Percentiles rank a stretch among this genome's conserved stretches.
These are phyloP conservation scores for Peromyscus maniculatus DNA, from an alignment of 2,113 vertebrate genomes.

Conservation along the genomic window DNA sequence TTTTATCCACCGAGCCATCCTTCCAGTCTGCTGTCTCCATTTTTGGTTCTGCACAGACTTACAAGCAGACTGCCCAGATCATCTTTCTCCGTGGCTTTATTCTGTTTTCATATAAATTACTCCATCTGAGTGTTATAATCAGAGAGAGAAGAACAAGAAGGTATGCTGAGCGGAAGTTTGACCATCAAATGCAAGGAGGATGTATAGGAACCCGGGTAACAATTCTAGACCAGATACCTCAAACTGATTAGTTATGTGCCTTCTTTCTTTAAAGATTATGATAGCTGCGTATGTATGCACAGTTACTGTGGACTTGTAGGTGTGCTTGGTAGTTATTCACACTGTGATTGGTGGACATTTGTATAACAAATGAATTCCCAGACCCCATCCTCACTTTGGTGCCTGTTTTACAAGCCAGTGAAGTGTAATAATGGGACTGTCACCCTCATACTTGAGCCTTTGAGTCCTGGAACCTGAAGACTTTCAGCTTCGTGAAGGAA, in stretches of 20 bases:
- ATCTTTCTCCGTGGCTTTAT: not conserved
- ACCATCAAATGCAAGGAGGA: constrained; percentile 33
- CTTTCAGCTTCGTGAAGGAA: not conserved
- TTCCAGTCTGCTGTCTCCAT: not conserved
- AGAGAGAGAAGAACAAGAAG: not conserved
- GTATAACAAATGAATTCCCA: not conserved
- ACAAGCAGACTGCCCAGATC: constrained; percentile 6
- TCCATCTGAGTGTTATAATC: not conserved
- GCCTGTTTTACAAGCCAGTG: not conserved
- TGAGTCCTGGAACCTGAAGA: not conserved
- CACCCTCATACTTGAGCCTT: not conserved
- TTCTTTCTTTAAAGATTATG: not conserved
- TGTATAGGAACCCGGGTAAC: not conserved
- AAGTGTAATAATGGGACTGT: not conserved
- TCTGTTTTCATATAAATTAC: not conserved
- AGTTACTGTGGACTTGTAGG: not conserved
- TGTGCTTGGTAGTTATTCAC: not conserved
- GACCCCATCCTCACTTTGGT: not conserved
- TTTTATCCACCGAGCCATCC: not conserved
- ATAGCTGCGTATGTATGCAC: not conserved
- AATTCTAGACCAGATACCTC: not conserved
- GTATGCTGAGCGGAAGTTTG: not conserved
- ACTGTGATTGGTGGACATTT: not conserved
- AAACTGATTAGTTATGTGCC: not conserved
- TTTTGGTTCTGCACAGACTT: constrained; percentile 15